These are phyloP conservation scores for Globodera rostochiensis DNA, from an alignment of 1,140 invertebrate species.

Conservation along the genomic window DNA sequence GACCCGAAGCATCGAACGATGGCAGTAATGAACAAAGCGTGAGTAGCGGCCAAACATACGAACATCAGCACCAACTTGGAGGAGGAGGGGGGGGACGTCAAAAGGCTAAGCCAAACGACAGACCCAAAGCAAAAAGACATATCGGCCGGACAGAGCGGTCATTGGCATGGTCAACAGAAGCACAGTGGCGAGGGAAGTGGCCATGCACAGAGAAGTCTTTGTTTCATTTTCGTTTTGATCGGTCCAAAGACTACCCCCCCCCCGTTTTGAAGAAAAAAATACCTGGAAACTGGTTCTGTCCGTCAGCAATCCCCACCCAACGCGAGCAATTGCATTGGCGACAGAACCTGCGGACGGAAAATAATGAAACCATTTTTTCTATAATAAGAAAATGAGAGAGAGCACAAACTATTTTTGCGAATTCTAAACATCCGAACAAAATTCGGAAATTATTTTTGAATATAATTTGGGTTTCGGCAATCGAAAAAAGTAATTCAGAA, in stretches of 20 bases:
- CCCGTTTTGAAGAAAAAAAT: not conserved
- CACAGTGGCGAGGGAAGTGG: slow-evolving; percentile 55
- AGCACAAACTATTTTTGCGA: too few species aligned
- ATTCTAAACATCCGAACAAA: too few species aligned
- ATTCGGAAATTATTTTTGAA: too few species aligned
- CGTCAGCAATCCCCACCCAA: slow-evolving; percentile 62
- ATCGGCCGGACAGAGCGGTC: slow-evolving; percentile 54
- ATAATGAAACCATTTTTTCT: too few species aligned
- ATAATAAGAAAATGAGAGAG: too few species aligned
- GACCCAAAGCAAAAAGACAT: slow-evolving; percentile 60
- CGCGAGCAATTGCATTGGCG: slow-evolving; percentile 58
- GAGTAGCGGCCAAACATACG: slow-evolving; percentile 62
- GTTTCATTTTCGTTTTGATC: not conserved
- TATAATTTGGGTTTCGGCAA: too few species aligned
- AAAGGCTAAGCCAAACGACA: not conserved
- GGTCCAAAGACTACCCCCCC: not conserved
- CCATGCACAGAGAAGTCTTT: slow-evolving; percentile 54
- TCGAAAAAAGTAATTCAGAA: too few species aligned
- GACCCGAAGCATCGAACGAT: slow-evolving; percentile 60
- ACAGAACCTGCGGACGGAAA: slow-evolving; percentile 41
- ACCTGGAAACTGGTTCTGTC: slow-evolving; percentile 64
- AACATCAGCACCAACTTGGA: slow-evolving; percentile 57
- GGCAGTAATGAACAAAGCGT: slow-evolving; percentile 63
- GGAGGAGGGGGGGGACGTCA: slow-evolving; percentile 2
- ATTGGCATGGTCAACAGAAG: slow-evolving; percentile 64